Percentiles rank a stretch among this genome's conserved stretches.
These are phyloP conservation scores for Gymnosoma rotundatum DNA, from an alignment of 2,888 invertebrate genomes.

Conservation along the genomic window DNA sequence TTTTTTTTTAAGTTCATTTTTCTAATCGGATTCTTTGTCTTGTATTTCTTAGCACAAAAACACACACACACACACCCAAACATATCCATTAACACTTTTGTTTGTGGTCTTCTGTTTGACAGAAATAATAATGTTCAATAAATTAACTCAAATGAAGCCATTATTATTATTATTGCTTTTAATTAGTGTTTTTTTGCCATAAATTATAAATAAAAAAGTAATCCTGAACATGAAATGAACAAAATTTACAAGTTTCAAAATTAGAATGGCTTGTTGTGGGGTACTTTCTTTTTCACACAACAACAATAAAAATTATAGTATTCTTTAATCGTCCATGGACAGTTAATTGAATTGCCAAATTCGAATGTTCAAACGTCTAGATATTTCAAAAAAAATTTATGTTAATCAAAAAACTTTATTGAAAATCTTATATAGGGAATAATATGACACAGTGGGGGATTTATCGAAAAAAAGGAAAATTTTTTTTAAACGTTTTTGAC, in stretches of 20 bases:
- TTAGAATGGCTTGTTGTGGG: not conserved
- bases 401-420: too few relatives aligned
- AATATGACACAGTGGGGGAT: too few relatives aligned
- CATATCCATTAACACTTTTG: not conserved
- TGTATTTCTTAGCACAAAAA: not conserved
- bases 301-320: not conserved
- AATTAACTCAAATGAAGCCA: slow-evolving; percentile 44
- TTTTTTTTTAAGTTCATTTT: not conserved
- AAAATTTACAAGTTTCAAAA: slow-evolving; percentile 17
- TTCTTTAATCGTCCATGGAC: not conserved
- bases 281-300: not conserved
- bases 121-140: slow-evolving; percentile 11
- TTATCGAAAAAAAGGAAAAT: too few relatives aligned
- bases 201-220: slow-evolving; percentile 12
- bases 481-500: too few relatives aligned
- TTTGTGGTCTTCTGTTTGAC: not conserved
- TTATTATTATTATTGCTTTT: slow-evolving; percentile 22
- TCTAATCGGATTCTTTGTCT: not conserved
- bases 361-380: too few relatives aligned
- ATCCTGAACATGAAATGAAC: slow-evolving; percentile 9
- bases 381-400: too few relatives aligned
- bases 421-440: too few relatives aligned
- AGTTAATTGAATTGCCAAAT: too few relatives aligned
- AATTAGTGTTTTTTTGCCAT: not conserved
- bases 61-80: not conserved